These are phyloP conservation scores for Lanius collurio DNA, from an alignment of 2,113 vertebrate species.

Conservation along the genomic window DNA sequence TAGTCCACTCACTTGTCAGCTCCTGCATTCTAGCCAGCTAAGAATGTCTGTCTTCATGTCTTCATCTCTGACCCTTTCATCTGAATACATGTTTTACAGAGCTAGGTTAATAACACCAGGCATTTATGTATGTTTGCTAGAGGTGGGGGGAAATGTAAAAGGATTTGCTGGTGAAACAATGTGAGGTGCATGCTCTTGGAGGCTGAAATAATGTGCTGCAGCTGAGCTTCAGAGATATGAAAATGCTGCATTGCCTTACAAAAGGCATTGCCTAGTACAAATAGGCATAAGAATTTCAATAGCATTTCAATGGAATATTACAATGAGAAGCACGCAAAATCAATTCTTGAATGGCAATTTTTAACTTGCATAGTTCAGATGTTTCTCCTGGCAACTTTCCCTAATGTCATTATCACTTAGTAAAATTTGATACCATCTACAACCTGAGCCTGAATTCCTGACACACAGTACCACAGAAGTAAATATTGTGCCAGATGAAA, in stretches of 20 bases:
- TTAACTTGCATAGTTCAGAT: conserved; percentile 46
- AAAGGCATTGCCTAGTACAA: neutral
- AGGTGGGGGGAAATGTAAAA: neutral
- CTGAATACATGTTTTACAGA: neutral
- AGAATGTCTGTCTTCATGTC: neutral
- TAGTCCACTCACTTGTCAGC: neutral
- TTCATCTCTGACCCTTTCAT: neutral
- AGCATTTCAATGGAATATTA: conserved; percentile 22
- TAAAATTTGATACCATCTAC: conserved; percentile 58
- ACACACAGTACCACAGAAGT: conserved; percentile 2
- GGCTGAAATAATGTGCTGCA: neutral
- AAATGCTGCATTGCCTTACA: neutral
- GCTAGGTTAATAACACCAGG: neutral
- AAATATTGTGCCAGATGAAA: conserved; percentile 46
- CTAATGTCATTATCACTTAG: conserved; percentile 53
- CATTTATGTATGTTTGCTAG: neutral
- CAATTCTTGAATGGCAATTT: conserved; percentile 8
- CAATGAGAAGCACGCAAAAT: neutral
- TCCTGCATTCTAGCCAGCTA: neutral
- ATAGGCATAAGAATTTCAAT: neutral
- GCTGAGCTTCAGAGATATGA: neutral
- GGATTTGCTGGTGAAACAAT: neutral
- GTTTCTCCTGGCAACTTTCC: conserved; percentile 40
- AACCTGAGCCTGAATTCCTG: conserved; percentile 49
- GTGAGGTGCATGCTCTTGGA: neutral